Base-by-base conservation (phyloP, 1,140 invertebrate species). In the Eurosta solidaginis region DNA sequence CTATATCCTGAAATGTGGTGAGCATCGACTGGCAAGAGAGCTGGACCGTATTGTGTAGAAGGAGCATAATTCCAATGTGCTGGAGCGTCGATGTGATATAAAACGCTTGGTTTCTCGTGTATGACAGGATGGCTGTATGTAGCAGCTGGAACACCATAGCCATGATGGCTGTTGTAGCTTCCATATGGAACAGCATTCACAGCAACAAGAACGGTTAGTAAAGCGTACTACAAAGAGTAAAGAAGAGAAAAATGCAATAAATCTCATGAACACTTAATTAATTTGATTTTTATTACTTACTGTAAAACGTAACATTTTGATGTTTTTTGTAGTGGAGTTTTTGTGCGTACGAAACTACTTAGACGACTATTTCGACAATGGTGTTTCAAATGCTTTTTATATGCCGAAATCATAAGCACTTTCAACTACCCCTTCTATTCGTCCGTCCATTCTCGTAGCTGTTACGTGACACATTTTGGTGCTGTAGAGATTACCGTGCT, bases 301-400 rank as follows among this genome's bases (percentile, higher is more conserved):
- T n/a, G 40, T 68, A 6, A 40, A 68, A 22, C 59, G 59, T 36
- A 40, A 33, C 59, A 68, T 68, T 68, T 68, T 40, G 33, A n/a
- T 36, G 33, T 17, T 20, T 63, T 14, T 29, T 63, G 29, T 29
- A 14, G 20, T 17, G 17, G 27, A 14, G 20, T n/a, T 9, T 63
- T 68, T 68, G 36, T 68, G 27, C 59, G 33, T 20, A 29, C 27
- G 59, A 36, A 68, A 68, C 40, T 22, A n/a, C 33, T 33, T 68
- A 42, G 59, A 68, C 29, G 36, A 68, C 59, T 68, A 68, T 17
- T 40, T 36, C n/a, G 59, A 33, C 59, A 36, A 42, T 33, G 40
- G n/a, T 68, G 22, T 68, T 68, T 68, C 59, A 68, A 68, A 68
- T 68, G 59, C 59, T 68, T 68, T 68, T 68, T 68, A 68, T 68